Base-by-base conservation (phyloP, 2,113 vertebrate genomes). In the Rhagologus leucostigma region DNA sequence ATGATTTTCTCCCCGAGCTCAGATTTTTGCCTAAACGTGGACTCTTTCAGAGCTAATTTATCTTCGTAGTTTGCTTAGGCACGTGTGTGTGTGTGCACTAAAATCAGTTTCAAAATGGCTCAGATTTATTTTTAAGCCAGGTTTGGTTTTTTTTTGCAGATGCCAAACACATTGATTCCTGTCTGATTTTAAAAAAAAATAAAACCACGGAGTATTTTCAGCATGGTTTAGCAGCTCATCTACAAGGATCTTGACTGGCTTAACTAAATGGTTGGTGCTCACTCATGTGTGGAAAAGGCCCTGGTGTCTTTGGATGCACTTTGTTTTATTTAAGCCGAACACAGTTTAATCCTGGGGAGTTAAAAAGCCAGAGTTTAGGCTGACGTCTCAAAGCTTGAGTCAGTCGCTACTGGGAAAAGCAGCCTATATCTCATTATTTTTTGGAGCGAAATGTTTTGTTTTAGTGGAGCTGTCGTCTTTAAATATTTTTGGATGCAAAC, bases 61-160 rank as follows among this genome's bases (percentile, higher is more conserved):
- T 76, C 55, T 70, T 62, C 37, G 0, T 4, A 30, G 27, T 55
- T 92, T 42, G 8, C 3, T 79, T 33, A 82, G 30, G 81, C 42
- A 29, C 42, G 35, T 3, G 4, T 24, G 8, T 46, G 27, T 46
- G 30, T 11, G 39, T 60, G 63, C 0, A 7, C 32, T 84, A 60
- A 82, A 90, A 90, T 60, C 32, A 3, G 13, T 67, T 84, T 71
- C 71, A 60, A 69, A 92, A 64, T n/a, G 65, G 56, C 57, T 91
- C 65, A 42, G 60, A 33, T 91, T 89, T 93, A 94, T 95, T 81
- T 95, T 95, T 74, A 88, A 92, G 39, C 11, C 5, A 9, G 63
- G n/a, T 9, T 23, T 64, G 63, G n/a, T 9, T 23, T 64, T 24
- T 60, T 59, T 24, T 21, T 21, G 2, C 41, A 57, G 76, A 70